A percentile compares a stretch with the other conserved stretches of the same genome.
These are phyloP conservation scores for Benthosema pterotum DNA, from an alignment of 2,797 vertebrate species.

Conservation along the genomic window DNA sequence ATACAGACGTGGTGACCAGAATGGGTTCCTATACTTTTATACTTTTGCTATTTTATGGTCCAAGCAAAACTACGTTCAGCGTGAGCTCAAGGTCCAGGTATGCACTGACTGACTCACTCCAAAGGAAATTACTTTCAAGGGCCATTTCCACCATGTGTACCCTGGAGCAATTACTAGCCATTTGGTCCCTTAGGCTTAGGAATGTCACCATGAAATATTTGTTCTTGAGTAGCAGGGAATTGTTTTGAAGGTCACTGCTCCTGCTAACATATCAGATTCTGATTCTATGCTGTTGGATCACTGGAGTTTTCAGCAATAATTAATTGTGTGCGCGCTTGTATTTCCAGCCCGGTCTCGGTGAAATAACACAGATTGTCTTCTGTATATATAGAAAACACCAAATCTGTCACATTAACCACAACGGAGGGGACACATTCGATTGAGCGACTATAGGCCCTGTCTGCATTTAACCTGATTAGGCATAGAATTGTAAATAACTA, in stretches of 20 bases:
- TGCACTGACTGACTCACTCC: slow-evolving; percentile 44
- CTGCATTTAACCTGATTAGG: too few species aligned
- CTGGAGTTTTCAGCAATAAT: too few species aligned
- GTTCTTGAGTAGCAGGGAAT: not conserved
- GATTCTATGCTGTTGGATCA: too few species aligned
- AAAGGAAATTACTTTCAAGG: slow-evolving; percentile 68
- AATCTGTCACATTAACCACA: too few species aligned
- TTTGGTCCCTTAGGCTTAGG: slow-evolving; percentile 32
- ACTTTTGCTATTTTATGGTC: slow-evolving; percentile 39
- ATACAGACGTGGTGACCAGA: slow-evolving; percentile 9
- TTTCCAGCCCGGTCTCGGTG: too few species aligned
- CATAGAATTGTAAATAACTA: too few species aligned
- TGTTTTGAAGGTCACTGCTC: not conserved
- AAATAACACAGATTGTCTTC: too few species aligned
- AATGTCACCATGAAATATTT: slow-evolving; percentile 40
- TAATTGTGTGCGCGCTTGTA: too few species aligned
- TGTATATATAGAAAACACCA: too few species aligned
- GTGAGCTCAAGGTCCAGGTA: slow-evolving; percentile 62
- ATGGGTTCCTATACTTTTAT: slow-evolving; percentile 13
- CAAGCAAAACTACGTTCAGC: slow-evolving; percentile 33
- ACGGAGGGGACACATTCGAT: too few species aligned
- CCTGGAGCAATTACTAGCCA: slow-evolving; percentile 37
- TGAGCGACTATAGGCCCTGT: too few species aligned
- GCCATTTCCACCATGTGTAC: slow-evolving; percentile 65
- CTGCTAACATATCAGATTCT: not conserved